Evolutionary conservation across 2,113 vertebrate genomes (phyloP).

Genomic region (Tyto alba): DNA sequence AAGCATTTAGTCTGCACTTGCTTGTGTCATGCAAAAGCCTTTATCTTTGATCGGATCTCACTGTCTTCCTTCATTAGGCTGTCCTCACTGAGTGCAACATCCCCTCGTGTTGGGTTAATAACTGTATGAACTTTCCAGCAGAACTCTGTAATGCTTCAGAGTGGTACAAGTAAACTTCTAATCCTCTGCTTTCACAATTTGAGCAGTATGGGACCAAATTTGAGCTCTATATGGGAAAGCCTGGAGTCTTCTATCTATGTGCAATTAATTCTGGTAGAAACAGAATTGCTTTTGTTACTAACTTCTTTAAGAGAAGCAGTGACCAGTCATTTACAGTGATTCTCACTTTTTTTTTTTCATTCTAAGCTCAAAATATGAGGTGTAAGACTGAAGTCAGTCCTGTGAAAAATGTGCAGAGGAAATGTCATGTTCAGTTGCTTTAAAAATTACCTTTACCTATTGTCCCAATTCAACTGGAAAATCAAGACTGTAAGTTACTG

Average conservation of each 20-base stretch:
- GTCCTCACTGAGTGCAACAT: background rate
- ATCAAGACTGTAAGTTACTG: background rate
- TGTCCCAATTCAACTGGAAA: background rate
- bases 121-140: background rate
- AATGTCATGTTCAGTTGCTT: background rate
- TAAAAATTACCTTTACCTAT: background rate
- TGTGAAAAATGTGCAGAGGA: background rate
- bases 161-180: background rate
- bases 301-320: background rate
- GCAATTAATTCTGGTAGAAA: background rate
- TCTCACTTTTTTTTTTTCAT: background rate
- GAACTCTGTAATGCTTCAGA: background rate
- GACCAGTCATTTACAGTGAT: background rate
- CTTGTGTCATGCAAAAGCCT: background rate
- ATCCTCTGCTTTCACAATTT: background rate
- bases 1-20: background rate
- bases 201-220: background rate
- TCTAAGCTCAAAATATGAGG: background rate
- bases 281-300: background rate
- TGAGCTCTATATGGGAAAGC: background rate
- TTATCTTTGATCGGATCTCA: background rate
- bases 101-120: background rate
- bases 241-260: background rate
- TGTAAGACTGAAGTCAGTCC: background rate
- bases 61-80: background rate